Evolutionary conservation across 2,113 vertebrate species (phyloP).

Genomic region (Lasiurus cinereus): DNA sequence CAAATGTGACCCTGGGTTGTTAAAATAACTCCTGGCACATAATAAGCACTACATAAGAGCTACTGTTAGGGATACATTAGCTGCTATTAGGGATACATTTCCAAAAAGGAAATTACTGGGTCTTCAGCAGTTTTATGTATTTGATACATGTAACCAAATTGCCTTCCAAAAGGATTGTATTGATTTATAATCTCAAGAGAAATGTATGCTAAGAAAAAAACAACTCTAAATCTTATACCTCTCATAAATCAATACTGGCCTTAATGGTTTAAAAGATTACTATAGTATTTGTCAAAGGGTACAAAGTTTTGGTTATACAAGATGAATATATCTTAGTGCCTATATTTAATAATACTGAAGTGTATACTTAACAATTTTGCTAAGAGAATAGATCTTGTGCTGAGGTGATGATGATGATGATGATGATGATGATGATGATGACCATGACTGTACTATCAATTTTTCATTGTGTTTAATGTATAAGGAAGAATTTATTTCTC

Average conservation of each 20-base stretch:
- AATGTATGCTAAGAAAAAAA: neutral
- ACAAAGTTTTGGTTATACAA: neutral
- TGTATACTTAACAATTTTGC: neutral
- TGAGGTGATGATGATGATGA: neutral
- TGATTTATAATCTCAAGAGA: conserved; percentile 44
- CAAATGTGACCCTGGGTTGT: neutral
- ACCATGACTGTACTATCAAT: neutral
- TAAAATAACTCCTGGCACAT: neutral
- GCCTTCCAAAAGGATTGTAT: neutral
- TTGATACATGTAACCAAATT: conserved; percentile 24
- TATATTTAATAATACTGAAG: neutral
- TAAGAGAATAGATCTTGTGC: neutral
- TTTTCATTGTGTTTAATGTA: neutral
- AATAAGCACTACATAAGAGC: neutral
- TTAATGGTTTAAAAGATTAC: neutral
- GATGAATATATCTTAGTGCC: neutral
- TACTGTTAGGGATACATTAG: neutral
- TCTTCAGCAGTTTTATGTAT: conserved; percentile 24
- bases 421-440: neutral
- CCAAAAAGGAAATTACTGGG: conserved; percentile 14
- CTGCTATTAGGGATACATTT: neutral
- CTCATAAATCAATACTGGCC: neutral
- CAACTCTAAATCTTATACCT: neutral
- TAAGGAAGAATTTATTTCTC: conserved; percentile 3
- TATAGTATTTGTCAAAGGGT: neutral